These are phyloP conservation scores for Agelas oroides DNA, from an alignment of 37 sponge, comb jelly and placozoan species.

Conservation along the genomic window DNA sequence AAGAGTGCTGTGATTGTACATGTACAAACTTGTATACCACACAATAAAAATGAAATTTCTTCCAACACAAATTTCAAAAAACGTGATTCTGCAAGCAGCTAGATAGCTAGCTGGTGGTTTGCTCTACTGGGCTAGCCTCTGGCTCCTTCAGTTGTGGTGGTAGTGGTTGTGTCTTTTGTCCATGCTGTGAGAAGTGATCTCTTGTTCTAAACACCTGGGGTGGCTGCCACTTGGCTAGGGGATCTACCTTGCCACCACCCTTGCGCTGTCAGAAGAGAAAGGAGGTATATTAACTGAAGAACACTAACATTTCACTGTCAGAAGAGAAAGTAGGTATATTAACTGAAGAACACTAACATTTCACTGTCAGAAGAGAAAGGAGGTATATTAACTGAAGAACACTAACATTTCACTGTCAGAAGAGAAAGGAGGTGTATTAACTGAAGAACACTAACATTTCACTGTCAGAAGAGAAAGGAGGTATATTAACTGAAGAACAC, in stretches of 20 bases:
- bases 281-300: neutral
- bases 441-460: neutral
- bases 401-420: too few species aligned
- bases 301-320: neutral
- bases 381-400: too few species aligned
- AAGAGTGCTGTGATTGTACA: too few species aligned
- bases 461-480: neutral
- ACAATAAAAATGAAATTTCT: too few species aligned
- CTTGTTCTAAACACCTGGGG: constrained; percentile 55
- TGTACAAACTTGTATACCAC: too few species aligned
- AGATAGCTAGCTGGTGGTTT: neutral
- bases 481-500: neutral
- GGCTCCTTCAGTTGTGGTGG: neutral
- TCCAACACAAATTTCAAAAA: too few species aligned
- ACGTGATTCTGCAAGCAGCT: too few species aligned
- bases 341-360: too few species aligned
- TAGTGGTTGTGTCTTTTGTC: neutral
- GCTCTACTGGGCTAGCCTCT: neutral
- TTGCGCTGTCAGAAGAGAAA: neutral
- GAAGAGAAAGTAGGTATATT: too few species aligned
- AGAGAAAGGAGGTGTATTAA: too few species aligned
- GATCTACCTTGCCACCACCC: constrained; percentile 4
- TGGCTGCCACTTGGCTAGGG: constrained; percentile 50
- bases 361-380: too few species aligned
- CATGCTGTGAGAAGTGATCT: constrained; percentile 37